These are phyloP conservation scores for Latrodectus geometricus DNA, from an alignment of 1,140 invertebrate species.

Conservation along the genomic window DNA sequence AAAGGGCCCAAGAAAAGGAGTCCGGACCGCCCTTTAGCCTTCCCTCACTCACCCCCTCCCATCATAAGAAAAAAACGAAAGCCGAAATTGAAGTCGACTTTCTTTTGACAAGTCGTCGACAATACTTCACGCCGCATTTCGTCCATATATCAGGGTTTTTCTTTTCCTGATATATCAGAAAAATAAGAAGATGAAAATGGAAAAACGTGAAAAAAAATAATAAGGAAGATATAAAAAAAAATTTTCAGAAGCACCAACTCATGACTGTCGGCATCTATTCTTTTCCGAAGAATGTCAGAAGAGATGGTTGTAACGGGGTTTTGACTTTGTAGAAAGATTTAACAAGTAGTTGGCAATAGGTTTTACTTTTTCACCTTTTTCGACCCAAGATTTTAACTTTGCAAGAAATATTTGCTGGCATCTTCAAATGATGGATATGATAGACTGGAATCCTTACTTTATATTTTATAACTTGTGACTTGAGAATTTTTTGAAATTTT, in stretches of 20 bases:
- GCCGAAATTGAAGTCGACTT: conserved; percentile 51
- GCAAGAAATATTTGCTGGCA: too few relatives aligned
- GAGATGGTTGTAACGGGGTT: conserved; percentile 43
- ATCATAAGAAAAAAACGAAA: not conserved
- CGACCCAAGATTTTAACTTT: not conserved
- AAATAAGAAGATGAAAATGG: not conserved
- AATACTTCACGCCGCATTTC: conserved; percentile 58
- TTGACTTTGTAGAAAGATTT: conserved; percentile 44
- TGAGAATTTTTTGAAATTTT: too few relatives aligned
- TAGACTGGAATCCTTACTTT: too few relatives aligned
- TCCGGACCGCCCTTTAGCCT: not conserved
- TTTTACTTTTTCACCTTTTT: conserved; percentile 24
- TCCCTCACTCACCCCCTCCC: not conserved
- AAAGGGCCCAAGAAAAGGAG: not conserved
- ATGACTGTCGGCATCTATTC: conserved; percentile 47
- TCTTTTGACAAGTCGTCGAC: conserved; percentile 52
- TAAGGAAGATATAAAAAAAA: conserved; percentile 6
- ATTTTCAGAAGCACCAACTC: not conserved
- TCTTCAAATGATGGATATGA: too few relatives aligned
- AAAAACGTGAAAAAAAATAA: not conserved
- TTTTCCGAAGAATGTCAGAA: conserved; percentile 15
- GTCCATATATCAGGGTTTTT: conserved; percentile 42
- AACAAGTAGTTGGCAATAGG: conserved; percentile 33
- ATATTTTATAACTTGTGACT: too few relatives aligned
- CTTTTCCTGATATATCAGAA: conserved; percentile 2